Conservation (phyloP, 2,113 vertebrate species). For the Hippocampus barbouri region DNA sequence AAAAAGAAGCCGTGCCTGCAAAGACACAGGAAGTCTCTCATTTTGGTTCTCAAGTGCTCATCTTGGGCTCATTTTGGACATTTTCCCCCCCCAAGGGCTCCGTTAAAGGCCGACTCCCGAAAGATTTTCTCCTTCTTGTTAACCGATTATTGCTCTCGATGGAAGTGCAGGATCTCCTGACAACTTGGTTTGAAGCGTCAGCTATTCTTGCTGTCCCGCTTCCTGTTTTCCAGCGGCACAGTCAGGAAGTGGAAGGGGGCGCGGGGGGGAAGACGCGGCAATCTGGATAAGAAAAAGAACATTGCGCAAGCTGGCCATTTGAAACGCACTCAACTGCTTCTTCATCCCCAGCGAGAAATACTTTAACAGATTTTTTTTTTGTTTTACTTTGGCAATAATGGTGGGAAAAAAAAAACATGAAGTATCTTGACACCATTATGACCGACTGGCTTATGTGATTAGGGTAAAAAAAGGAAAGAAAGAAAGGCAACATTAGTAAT, state of each 20-base stretch:
- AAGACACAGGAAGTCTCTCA: too few species aligned
- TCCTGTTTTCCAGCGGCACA: neutral
- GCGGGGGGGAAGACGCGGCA: neutral
- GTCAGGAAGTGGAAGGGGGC: neutral
- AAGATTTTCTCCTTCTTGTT: neutral
- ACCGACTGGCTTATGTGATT: constrained; percentile 31
- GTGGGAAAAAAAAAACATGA: neutral
- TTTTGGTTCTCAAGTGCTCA: neutral
- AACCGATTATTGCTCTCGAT: neutral
- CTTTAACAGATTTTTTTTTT: neutral
- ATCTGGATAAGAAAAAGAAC: neutral
- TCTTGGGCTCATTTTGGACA: neutral
- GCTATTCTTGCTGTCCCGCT: neutral
- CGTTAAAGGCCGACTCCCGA: neutral
- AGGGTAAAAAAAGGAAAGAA: neutral
- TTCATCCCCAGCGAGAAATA: neutral
- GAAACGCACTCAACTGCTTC: neutral
- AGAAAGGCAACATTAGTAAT: constrained; percentile 1
- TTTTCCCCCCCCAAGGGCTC: neutral
- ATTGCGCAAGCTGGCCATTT: neutral
- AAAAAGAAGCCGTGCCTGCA: too few species aligned
- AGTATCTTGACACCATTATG: constrained; percentile 22
- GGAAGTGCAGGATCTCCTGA: neutral
- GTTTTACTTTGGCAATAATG: neutral
- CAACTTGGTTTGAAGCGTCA: neutral